Percentiles rank a stretch among this genome's conserved stretches.
Evolutionary conservation across 2,888 invertebrate genomes (phyloP).

Genomic region (Limnephilus lunatus): DNA sequence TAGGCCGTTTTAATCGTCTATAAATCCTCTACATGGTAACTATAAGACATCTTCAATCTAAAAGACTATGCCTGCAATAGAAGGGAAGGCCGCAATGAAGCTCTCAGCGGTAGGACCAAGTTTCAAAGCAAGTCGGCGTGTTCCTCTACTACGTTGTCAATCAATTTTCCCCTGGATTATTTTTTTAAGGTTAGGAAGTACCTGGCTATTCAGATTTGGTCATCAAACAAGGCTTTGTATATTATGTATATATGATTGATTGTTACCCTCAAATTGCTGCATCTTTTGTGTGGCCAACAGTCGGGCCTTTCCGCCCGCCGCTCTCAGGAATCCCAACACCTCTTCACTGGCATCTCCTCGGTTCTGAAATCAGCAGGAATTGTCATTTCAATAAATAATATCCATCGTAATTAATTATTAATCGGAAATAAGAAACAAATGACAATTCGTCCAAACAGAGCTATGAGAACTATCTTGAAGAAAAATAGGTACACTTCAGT

Average conservation of each 20-base stretch:
- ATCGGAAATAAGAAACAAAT: no score
- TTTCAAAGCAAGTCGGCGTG: not conserved
- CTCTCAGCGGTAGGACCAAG: not conserved
- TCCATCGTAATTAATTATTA: no score
- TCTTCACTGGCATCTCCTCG: conserved; percentile 84
- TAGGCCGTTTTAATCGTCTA: no score
- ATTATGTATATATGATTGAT: no score
- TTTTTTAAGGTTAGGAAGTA: no score
- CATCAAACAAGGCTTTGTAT: no score
- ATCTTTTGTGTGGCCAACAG: conserved; percentile 94
- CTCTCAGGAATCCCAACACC: conserved; percentile 88
- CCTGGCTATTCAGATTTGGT: no score
- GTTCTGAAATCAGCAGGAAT: conserved; percentile 66
- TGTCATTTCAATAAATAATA: not conserved
- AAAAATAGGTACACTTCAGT: no score
- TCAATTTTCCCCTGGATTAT: not conserved
- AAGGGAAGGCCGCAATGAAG: not conserved
- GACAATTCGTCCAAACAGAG: no score
- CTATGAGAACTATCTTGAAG: no score
- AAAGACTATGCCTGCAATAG: not conserved
- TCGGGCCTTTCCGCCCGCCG: conserved; percentile 94
- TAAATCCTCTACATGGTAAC: not conserved
- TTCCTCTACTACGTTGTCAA: not conserved
- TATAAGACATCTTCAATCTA: not conserved
- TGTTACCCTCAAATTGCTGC: conserved; percentile 92